Evolutionary conservation across 1,140 invertebrate genomes (phyloP), one percentile per base, ranked within the genome.

Genomic region (Dinoponera quadriceps): DNA sequence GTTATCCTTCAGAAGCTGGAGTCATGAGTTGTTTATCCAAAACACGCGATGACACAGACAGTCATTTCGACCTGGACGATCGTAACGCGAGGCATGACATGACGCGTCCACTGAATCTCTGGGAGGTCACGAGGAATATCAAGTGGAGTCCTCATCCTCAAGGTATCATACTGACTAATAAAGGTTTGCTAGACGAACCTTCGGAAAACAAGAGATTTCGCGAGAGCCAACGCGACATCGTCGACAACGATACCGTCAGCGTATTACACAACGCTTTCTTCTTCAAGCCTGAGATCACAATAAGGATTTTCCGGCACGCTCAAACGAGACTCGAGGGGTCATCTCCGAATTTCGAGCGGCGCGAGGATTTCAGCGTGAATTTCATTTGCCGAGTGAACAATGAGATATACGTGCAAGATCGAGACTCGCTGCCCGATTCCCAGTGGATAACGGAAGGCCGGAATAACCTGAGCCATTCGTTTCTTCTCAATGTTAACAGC

Each of bases 251-350:
- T 0, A 77, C 66, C 4, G 49, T 33, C 1, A 82, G 60, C 9
- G 18, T 5, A 14, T 18, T 88, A 2, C 77, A 88, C 59, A 25
- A 60, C 18, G 86, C 85, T 13, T 82, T 88, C 33, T 87, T 62
- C n/a, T 66, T 73, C n/a, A 66, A 60, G 4, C 57, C 77, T 0
- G 75, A 84, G 18, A 63, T 84, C 44, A 33, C 33, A 18, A 68
- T 25, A 29, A 16, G 75, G 18, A 18, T 63, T 14, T 84, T 84
- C 7, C 62, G 27, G 2, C 49, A 27, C 16, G 54, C 9, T 25
- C 74, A 33, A n/a, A 29, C 62, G 1, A 80, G 51, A 1, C 25
- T 57, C 27, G 49, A n/a, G 7, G 65, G 82, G 54, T 51, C 60
- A 0, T 13, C 54, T 3, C 25, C 75, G 16, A 54, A 27, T 2